These are phyloP conservation scores for Luperina nickerlii DNA, from an alignment of 2,888 invertebrate genomes.

Conservation along the genomic window DNA sequence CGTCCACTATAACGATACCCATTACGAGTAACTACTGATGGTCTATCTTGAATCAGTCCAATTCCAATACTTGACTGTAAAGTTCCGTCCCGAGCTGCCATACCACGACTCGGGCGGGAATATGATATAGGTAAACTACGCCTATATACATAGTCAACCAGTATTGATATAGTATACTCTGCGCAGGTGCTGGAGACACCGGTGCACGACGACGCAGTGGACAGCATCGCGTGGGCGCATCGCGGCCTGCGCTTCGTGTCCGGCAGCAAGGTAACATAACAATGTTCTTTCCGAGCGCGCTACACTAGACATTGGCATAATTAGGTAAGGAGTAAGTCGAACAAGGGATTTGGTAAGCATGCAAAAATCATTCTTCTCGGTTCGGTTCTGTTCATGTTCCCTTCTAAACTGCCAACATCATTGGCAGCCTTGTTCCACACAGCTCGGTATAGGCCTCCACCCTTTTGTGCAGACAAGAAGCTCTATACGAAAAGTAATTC, in stretches of 20 bases:
- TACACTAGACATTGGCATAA: too few species aligned
- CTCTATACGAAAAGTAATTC: not conserved
- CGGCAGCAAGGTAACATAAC: conserved; percentile 92
- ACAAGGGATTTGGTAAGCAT: too few species aligned
- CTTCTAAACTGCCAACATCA: too few species aligned
- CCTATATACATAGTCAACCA: not conserved
- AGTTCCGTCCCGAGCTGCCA: not conserved
- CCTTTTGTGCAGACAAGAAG: too few species aligned
- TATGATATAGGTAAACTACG: not conserved
- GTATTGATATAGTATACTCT: not conserved
- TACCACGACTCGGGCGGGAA: not conserved
- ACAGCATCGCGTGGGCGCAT: conserved; percentile 99
- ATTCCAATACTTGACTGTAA: not conserved
- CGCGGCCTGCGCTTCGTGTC: conserved; percentile 96
- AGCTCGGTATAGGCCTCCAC: too few species aligned
- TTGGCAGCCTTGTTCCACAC: not conserved
- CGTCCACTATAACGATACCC: not conserved
- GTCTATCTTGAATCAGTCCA: not conserved
- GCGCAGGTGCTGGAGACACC: conserved; percentile 92
- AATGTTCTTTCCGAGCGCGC: too few species aligned
- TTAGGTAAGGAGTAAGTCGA: too few species aligned
- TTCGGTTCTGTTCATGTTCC: too few species aligned
- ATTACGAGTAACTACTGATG: too few species aligned
- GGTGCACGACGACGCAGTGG: conserved; percentile 97
- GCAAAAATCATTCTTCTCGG: too few species aligned